Conservation (phyloP, 2,797 vertebrate species). For the Iguana delicatissima region DNA sequence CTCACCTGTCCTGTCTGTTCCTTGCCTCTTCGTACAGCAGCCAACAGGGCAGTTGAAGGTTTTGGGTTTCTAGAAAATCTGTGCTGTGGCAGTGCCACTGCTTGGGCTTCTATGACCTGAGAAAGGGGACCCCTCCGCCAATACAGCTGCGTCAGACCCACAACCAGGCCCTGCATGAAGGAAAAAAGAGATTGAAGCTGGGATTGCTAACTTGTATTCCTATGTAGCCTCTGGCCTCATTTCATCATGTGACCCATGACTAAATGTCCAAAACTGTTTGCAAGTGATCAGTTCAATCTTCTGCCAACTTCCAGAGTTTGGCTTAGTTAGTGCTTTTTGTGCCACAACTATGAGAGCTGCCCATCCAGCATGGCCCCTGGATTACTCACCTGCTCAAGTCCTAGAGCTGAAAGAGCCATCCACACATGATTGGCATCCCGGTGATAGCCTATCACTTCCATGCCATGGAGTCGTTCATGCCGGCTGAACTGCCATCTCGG, state of each 20-base stretch:
- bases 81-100: conserved; percentile 20
- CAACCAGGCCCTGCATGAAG: conserved; percentile 19
- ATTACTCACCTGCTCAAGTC: conserved; percentile 22
- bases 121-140: conserved; percentile 16
- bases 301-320: too few relatives aligned
- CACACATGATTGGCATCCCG: conserved; percentile 15
- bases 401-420: conserved; percentile 25
- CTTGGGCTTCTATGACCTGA: conserved; percentile 42
- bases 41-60: conserved; percentile 21
- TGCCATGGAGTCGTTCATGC: conserved; percentile 23
- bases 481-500: conserved; percentile 30
- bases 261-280: too few relatives aligned
- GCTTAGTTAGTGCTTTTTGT: too few relatives aligned
- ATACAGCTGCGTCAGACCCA: conserved; percentile 30
- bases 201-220: background rate
- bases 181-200: background rate
- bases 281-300: too few relatives aligned
- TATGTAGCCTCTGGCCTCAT: too few relatives aligned
- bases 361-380: background rate
- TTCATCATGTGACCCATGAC: too few relatives aligned
- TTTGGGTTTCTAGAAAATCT: conserved; percentile 37
- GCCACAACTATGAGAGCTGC: too few relatives aligned
- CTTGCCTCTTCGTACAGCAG: conserved; percentile 23
- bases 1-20: conserved; percentile 8
- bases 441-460: conserved; percentile 33